These are phyloP conservation scores for Choloepus hoffmanni DNA, from an alignment of 2,113 vertebrate species.

Conservation along the genomic window DNA sequence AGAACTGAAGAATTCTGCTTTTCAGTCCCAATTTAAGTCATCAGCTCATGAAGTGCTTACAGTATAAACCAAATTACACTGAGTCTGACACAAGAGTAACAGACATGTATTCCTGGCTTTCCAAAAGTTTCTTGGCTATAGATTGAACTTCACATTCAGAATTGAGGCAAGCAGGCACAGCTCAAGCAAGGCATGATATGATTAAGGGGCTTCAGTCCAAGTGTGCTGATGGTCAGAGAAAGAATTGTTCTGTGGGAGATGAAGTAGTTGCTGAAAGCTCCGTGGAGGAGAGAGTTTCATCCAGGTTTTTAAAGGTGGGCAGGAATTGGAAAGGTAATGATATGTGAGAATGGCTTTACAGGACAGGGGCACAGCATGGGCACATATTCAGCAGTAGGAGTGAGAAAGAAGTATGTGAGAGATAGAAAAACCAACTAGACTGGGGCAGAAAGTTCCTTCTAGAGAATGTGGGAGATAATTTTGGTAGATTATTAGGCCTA, in stretches of 20 bases:
- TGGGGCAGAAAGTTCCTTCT: background rate
- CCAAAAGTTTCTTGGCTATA: background rate
- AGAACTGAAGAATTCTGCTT: conserved; percentile 49
- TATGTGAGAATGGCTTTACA: conserved; percentile 14
- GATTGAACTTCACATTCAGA: conserved; percentile 12
- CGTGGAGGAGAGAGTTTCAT: background rate
- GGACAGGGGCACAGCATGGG: background rate
- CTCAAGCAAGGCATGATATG: background rate
- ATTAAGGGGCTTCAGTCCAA: background rate
- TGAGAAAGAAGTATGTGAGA: background rate
- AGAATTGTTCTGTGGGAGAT: background rate
- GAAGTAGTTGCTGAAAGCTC: background rate
- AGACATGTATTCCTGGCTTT: background rate
- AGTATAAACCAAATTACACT: conserved; percentile 38
- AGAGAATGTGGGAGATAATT: background rate
- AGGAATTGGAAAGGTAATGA: background rate
- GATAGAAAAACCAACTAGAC: background rate
- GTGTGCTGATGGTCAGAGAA: background rate
- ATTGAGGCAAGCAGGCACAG: background rate
- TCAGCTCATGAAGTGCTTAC: conserved; percentile 21
- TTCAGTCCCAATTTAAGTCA: conserved; percentile 50
- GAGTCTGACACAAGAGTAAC: background rate
- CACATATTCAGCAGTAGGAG: background rate
- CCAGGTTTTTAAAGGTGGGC: conserved; percentile 33
- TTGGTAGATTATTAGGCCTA: conserved; percentile 1